Conservation (phyloP, 2,113 vertebrate species). For the Apaloderma vittatum region DNA sequence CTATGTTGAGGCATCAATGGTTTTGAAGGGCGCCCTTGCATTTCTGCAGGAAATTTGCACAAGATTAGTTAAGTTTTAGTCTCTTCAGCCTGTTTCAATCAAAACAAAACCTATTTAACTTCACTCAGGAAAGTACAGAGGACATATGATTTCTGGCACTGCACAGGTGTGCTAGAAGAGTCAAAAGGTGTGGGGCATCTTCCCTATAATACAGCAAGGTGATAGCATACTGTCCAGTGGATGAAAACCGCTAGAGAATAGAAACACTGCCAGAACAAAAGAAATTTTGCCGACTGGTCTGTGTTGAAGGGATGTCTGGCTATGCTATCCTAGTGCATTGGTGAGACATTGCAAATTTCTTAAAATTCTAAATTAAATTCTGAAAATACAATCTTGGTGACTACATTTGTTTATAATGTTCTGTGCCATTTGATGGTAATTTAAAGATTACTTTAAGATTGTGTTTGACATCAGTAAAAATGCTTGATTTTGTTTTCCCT, state of each 20-base stretch:
- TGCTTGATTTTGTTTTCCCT: neutral
- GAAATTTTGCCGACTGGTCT: neutral
- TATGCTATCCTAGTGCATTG: neutral
- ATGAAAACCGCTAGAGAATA: neutral
- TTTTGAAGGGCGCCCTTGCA: neutral
- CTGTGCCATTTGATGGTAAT: neutral
- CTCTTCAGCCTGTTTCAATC: neutral
- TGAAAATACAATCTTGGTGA: neutral
- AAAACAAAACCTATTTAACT: neutral
- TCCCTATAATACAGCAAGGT: neutral
- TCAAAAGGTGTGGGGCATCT: fast-evolving
- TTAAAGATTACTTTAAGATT: neutral
- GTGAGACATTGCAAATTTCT: neutral
- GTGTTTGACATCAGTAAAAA: neutral
- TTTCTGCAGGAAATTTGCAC: neutral
- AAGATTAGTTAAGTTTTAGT: neutral
- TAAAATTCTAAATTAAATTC: neutral
- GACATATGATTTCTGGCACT: neutral
- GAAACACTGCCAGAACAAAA: neutral
- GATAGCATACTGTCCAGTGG: no score
- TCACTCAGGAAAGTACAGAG: no score
- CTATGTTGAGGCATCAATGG: neutral
- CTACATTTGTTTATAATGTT: neutral
- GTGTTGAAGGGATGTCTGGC: neutral
- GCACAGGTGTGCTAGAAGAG: neutral